phyloP scores from a whole-genome alignment of 2,888 invertebrate genomes.

The Tetropium fuscum region DNA sequence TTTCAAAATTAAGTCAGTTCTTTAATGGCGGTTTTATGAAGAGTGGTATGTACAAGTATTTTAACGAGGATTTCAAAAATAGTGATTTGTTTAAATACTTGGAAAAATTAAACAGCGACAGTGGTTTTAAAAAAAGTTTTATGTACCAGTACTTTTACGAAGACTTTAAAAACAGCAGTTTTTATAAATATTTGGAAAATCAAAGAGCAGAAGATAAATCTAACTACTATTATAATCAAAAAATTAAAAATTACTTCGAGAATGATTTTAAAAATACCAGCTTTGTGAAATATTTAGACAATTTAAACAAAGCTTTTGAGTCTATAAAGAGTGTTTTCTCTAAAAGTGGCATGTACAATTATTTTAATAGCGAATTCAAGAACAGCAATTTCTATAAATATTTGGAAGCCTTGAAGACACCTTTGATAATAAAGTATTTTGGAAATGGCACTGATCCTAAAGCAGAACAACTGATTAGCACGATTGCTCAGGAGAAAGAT shows the following conservation, averaged over 20 bases:
- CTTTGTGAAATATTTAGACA: constrained; percentile 22
- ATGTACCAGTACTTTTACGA: constrained; percentile 6
- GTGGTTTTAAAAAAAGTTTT: background rate
- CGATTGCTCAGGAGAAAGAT: background rate
- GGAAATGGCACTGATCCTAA: no score
- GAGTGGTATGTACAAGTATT: constrained; percentile 2
- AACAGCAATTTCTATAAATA: constrained; percentile 23
- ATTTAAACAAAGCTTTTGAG: constrained; percentile 13
- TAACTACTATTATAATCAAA: background rate
- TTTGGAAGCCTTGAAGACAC: background rate
- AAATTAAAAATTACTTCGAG: constrained; percentile 17
- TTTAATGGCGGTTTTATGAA: background rate
- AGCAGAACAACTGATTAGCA: constrained; percentile 5
- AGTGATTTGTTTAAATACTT: constrained; percentile 23
- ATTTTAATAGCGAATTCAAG: constrained; percentile 18
- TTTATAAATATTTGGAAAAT: constrained; percentile 20
- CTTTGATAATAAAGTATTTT: background rate
- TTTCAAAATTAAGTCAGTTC: background rate
- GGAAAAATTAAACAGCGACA: background rate
- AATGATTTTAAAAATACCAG: constrained; percentile 20
- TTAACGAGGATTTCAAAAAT: constrained; percentile 18
- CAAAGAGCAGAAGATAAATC: background rate
- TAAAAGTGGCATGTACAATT: background rate
- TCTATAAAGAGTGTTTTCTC: background rate
- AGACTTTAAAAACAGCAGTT: constrained; percentile 14